These are phyloP conservation scores for Monopterus albus DNA, from an alignment of 2,113 vertebrate species.

Conservation along the genomic window DNA sequence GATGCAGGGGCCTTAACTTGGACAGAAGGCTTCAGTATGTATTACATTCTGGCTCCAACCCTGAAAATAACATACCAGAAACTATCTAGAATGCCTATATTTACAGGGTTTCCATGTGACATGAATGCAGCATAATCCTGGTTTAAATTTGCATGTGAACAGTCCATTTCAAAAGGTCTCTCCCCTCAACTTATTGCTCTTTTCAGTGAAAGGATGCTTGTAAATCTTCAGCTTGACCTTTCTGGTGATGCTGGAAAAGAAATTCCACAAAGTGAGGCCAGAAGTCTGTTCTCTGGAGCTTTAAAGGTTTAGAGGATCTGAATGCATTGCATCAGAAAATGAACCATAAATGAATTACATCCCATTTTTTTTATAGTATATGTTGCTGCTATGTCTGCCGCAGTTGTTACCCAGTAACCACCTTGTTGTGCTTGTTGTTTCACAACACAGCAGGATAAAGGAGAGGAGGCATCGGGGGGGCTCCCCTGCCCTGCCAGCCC, in stretches of 20 bases:
- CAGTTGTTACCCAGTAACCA: slow-evolving; percentile 43
- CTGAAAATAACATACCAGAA: background rate
- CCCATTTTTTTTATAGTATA: slow-evolving; percentile 4
- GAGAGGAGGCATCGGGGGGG: slow-evolving; percentile 70
- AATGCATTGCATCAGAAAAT: background rate
- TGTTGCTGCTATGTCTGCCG: slow-evolving; percentile 42
- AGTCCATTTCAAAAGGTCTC: slow-evolving; percentile 5
- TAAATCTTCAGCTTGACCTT: slow-evolving; percentile 24
- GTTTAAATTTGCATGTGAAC: background rate
- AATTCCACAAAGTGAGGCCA: background rate
- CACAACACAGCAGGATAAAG: slow-evolving; percentile 75
- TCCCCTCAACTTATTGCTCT: slow-evolving; percentile 1
- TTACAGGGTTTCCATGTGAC: background rate
- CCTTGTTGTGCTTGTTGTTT: slow-evolving; percentile 63
- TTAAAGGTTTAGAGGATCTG: background rate
- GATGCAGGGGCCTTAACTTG: no score
- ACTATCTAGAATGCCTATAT: background rate
- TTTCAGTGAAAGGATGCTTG: background rate
- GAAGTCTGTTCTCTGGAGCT: background rate
- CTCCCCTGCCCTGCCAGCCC: slow-evolving; percentile 60
- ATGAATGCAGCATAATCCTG: slow-evolving; percentile 4
- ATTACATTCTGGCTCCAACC: background rate
- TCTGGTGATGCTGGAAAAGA: slow-evolving; percentile 8
- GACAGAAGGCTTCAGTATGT: background rate
- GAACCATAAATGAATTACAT: background rate